A percentile compares a stretch with the other conserved stretches of the same genome.
Conservation (phyloP, 2,797 vertebrate species). For the Coregonus suidteri region DNA sequence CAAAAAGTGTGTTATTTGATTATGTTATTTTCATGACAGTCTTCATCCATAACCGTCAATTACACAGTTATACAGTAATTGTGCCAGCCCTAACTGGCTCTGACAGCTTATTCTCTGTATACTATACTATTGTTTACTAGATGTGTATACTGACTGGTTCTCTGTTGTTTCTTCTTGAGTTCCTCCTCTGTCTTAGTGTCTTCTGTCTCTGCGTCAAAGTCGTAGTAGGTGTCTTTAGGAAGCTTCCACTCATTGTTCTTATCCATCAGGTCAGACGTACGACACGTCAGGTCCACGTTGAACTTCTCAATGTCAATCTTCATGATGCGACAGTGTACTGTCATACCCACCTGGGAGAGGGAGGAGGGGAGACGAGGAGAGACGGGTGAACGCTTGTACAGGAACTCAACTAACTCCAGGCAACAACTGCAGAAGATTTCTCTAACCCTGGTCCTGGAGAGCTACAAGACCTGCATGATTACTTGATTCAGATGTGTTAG, state of each 20-base stretch:
- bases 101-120: too few species aligned
- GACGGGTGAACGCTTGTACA: background rate
- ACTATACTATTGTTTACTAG: background rate
- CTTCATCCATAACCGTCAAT: too few species aligned
- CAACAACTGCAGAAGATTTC: background rate
- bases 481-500: too few species aligned
- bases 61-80: too few species aligned
- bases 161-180: constrained; percentile 92
- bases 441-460: background rate
- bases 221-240: constrained; percentile 96
- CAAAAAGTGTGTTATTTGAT: too few species aligned
- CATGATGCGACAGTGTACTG: constrained; percentile 98
- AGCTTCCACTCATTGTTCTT: constrained; percentile 98
- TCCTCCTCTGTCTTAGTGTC: constrained; percentile 95
- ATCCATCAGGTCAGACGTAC: constrained; percentile 95
- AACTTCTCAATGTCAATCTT: constrained; percentile 99
- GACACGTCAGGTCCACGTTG: constrained; percentile 95
- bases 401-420: background rate
- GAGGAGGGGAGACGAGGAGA: background rate
- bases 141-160: constrained; percentile 85
- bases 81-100: too few species aligned
- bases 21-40: too few species aligned
- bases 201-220: constrained; percentile 92
- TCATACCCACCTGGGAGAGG: constrained; percentile 91
- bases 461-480: too few species aligned